Conservation (phyloP, 2,113 vertebrate species). For the Hydrochoerus hydrochaeris region DNA sequence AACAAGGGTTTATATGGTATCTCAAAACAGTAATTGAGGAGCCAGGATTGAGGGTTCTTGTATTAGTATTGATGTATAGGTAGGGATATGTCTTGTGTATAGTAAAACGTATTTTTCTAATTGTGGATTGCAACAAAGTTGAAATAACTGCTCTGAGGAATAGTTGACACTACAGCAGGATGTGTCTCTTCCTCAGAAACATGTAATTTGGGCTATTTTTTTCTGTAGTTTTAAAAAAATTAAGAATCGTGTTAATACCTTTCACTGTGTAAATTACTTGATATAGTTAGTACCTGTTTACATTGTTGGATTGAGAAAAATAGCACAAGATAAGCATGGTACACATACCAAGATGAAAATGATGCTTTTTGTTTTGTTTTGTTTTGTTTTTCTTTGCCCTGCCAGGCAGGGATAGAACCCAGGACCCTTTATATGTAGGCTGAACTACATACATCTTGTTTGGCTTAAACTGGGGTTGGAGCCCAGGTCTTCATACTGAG, state of each 20-base stretch:
- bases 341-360: background rate
- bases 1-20: background rate
- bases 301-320: conserved; percentile 19
- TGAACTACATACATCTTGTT: background rate
- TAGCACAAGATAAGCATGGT: background rate
- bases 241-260: background rate
- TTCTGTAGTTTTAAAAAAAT: background rate
- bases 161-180: background rate
- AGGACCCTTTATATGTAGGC: background rate
- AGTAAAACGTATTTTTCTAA: background rate
- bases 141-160: background rate
- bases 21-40: background rate
- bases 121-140: background rate
- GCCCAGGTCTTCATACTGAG: background rate
- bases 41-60: background rate
- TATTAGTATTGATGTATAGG: background rate
- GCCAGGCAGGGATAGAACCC: background rate
- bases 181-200: background rate
- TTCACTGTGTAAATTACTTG: conserved; percentile 17
- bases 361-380: background rate
- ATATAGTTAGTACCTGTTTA: background rate
- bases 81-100: background rate
- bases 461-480: background rate
- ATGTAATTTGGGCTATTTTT: background rate
- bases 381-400: background rate